These are phyloP conservation scores for Podarcis cretensis DNA, from an alignment of 2,113 vertebrate genomes.

Conservation along the genomic window DNA sequence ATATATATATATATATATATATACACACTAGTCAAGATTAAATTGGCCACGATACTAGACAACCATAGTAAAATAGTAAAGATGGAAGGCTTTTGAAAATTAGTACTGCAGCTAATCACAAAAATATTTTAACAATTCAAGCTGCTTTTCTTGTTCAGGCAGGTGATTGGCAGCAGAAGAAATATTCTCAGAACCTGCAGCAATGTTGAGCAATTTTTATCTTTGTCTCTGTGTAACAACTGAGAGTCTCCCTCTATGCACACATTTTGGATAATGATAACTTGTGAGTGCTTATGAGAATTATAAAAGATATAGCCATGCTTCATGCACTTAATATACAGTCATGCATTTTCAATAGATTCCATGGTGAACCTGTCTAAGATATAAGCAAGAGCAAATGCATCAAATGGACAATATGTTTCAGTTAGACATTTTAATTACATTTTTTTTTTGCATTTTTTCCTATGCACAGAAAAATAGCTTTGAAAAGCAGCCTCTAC, in stretches of 20 bases:
- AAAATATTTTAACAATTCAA: background rate
- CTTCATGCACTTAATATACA: conserved; percentile 72
- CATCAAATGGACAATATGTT: conserved; percentile 29
- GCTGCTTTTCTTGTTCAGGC: background rate
- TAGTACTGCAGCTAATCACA: background rate
- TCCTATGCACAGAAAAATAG: conserved; percentile 53
- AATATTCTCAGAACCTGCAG: background rate
- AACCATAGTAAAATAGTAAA: background rate
- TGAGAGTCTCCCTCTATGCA: conserved; percentile 36
- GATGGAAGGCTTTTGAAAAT: background rate
- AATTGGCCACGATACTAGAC: background rate
- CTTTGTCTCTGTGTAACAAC: background rate
- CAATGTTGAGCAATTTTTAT: background rate
- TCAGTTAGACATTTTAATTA: conserved; percentile 29
- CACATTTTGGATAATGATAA: conserved; percentile 55
- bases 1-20: too few species aligned
- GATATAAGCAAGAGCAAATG: background rate
- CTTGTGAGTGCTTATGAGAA: conserved; percentile 64
- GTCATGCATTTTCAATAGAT: conserved; percentile 73
- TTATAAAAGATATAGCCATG: conserved; percentile 69
- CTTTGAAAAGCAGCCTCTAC: background rate
- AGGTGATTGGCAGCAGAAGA: background rate
- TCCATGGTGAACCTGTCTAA: conserved; percentile 61
- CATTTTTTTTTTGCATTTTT: conserved; percentile 39
- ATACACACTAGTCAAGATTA: background rate